Conservation (phyloP, 2,113 vertebrate species). For the Bubo bubo region DNA sequence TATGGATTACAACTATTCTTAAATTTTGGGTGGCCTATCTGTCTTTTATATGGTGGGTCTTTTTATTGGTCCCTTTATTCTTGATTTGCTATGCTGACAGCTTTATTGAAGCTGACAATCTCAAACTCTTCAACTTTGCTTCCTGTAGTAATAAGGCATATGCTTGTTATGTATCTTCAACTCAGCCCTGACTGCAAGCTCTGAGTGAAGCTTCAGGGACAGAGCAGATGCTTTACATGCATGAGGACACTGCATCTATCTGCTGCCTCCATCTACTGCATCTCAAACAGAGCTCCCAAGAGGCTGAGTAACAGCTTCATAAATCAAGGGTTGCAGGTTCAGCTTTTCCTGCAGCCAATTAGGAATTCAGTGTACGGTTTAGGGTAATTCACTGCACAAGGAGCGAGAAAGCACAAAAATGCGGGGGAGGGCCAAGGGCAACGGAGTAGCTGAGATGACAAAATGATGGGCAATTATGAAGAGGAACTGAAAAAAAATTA, state of each 20-base stretch:
- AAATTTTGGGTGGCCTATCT: not conserved
- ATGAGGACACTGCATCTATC: not conserved
- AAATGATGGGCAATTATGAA: constrained; percentile 2
- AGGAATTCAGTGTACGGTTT: not conserved
- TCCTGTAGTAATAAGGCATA: not conserved
- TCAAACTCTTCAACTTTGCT: not conserved
- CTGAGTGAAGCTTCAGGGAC: not conserved
- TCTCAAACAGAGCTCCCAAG: constrained; percentile 33
- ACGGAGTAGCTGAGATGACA: not conserved
- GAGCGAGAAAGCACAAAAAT: not conserved
- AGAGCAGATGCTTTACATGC: constrained; percentile 27
- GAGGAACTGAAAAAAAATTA: not conserved
- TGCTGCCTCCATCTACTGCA: not conserved
- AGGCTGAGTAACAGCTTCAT: constrained; percentile 36
- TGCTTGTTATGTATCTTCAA: not conserved
- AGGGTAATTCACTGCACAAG: not conserved
- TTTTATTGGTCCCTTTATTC: not conserved
- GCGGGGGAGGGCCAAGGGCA: not conserved
- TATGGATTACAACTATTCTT: not conserved
- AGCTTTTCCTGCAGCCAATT: constrained; percentile 18
- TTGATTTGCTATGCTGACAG: not conserved
- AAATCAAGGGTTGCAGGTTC: constrained; percentile 34
- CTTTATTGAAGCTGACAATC: not conserved
- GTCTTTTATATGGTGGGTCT: not conserved
- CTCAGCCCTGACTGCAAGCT: not conserved